Evolutionary conservation across 2,797 vertebrate species (phyloP), one percentile per base, ranked within the genome.

Genomic region (Pipistrellus pipistrellus): DNA sequence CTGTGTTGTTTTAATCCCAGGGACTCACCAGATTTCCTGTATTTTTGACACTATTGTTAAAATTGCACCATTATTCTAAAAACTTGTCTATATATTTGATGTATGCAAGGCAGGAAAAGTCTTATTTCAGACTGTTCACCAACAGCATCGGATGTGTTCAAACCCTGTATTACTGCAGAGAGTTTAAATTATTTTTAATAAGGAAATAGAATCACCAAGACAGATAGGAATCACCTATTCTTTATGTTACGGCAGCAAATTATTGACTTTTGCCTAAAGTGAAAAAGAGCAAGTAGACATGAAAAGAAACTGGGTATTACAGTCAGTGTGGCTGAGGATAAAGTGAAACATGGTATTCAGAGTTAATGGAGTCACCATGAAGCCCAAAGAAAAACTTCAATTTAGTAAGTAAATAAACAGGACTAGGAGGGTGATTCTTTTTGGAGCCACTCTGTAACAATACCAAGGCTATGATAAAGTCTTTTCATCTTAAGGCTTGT

Each of bases 371-470:
- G 38, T 85, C 25, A 8, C 48, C 35, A 14, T 30, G 64, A 93
- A 51, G 84, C n/a, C 46, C 20, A 35, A 81, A 48, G 64, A 88
- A 96, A 90, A 80, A 81, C 20, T 72, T 73, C 57, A 51, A 32
- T 85, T 96, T 71, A 69, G 38, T 91, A 91, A 91, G 91, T 17
- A 80, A 80, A 62, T 77, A 86, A 90, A 51, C 53, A 68, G 75
- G 20, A 80, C 18, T 20, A 75, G 71, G 57, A 71, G 3, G 4
- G 27, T 38, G n/a, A 51, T 46, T 59, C 27, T 51, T 48, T 51
- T 80, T 59, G 35, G 15, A 93, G 32, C 32, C 4, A 6, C 18
- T 51, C 11, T 85, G 9, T 55, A 85, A n/a, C 62, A 66, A 72
- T 35, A 55, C 77, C 13, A 87, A 75, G 5, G 62, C 77, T n/a